Conservation (phyloP, 2,888 invertebrate genomes). For the Drosophila cyrtoloma region DNA sequence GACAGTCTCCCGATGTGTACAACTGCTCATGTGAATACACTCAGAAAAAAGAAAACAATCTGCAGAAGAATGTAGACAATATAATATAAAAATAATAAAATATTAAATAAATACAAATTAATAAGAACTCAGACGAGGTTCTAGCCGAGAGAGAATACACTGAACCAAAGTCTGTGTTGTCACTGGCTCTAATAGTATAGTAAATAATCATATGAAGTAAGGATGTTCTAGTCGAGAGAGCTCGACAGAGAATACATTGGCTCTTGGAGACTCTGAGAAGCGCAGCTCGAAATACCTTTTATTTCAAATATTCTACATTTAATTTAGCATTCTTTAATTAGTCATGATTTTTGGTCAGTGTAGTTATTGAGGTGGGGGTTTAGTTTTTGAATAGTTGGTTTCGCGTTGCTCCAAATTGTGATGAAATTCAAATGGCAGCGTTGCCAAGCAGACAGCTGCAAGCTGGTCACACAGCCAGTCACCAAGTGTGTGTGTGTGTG, state of each 20-base stretch:
- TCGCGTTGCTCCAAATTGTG: slow-evolving; percentile 54
- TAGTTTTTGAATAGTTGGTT: slow-evolving; percentile 22
- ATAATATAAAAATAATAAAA: not conserved
- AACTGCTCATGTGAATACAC: not conserved
- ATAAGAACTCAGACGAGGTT: not conserved
- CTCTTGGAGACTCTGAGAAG: not conserved
- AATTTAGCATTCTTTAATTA: not conserved
- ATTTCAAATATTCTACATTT: not conserved
- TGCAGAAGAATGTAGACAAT: not conserved
- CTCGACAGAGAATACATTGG: not conserved
- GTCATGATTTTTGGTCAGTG: not conserved
- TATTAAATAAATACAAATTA: not conserved
- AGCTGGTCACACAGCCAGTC: slow-evolving; percentile 26
- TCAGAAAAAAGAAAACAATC: not conserved
- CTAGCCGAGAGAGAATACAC: not conserved
- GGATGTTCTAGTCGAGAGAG: not conserved
- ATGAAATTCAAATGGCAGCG: slow-evolving; percentile 78
- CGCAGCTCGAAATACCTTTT: not conserved
- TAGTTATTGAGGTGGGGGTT: not conserved
- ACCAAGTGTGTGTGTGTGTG: not conserved
- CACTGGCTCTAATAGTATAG: not conserved
- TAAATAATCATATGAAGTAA: not conserved
- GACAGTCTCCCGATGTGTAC: slow-evolving; percentile 17
- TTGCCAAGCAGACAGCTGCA: slow-evolving; percentile 41
- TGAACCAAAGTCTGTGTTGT: not conserved